These are phyloP conservation scores for Rapana venosa DNA, from an alignment of 2,888 invertebrate genomes.

Conservation along the genomic window DNA sequence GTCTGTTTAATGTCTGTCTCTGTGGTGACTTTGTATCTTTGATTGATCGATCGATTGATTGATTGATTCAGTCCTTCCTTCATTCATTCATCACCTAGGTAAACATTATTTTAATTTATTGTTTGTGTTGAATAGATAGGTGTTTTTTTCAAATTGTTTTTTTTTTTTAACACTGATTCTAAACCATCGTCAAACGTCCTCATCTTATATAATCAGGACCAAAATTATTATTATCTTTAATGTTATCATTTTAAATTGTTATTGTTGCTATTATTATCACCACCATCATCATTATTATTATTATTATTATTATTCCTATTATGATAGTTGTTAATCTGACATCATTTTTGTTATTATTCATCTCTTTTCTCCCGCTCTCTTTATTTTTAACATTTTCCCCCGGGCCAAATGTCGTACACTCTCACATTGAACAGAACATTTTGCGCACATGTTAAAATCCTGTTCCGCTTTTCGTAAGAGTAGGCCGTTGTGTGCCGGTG, in stretches of 20 bases:
- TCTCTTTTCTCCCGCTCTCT: not conserved
- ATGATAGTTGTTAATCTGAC: not conserved
- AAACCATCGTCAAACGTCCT: not conserved
- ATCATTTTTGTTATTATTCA: not conserved
- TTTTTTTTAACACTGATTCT: not conserved
- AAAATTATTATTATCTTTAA: not conserved
- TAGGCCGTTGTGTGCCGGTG: too few relatives aligned
- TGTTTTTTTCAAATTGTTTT: not conserved
- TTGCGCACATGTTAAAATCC: too few relatives aligned
- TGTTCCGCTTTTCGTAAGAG: too few relatives aligned
- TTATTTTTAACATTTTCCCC: not conserved
- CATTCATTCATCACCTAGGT: not conserved
- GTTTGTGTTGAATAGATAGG: not conserved
- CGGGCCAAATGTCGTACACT: not conserved
- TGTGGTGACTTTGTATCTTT: not conserved
- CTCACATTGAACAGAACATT: too few relatives aligned
- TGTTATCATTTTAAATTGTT: not conserved
- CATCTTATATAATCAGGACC: not conserved
- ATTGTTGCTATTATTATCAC: not conserved
- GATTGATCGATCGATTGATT: not conserved
- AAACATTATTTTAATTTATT: not conserved
- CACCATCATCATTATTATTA: not conserved
- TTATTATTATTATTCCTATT: not conserved
- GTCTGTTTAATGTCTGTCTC: not conserved
- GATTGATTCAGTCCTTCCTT: not conserved